phyloP scores from a whole-genome alignment of 1,140 invertebrate genomes.

The Drosophila yakuba region DNA sequence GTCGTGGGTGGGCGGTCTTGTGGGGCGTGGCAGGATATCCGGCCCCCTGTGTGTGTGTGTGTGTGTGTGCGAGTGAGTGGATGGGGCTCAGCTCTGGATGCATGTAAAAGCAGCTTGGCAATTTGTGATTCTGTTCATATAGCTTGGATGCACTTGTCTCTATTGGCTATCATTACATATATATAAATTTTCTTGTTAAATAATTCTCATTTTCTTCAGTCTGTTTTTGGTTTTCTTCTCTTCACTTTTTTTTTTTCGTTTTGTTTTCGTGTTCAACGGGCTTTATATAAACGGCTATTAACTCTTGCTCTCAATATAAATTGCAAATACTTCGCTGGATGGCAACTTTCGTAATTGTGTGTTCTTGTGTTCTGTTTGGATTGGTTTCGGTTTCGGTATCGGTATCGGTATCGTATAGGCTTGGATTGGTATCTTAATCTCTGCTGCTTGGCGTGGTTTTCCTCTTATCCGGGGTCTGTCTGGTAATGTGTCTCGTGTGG shows the following conservation, averaged over 20 bases:
- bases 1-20: conserved; percentile 7
- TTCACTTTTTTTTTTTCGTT: conserved; percentile 25
- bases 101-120: conserved; percentile 61
- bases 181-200: conserved; percentile 69
- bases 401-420: conserved; percentile 1
- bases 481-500: conserved; percentile 8
- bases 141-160: conserved; percentile 37
- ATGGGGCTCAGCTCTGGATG: conserved; percentile 27
- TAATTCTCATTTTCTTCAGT: conserved; percentile 69
- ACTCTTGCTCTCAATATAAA: conserved; percentile 63
- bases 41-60: neutral
- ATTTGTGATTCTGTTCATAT: conserved; percentile 39
- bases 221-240: conserved; percentile 58
- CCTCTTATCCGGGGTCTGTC: conserved; percentile 7
- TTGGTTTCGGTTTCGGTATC: neutral
- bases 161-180: conserved; percentile 45
- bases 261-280: conserved; percentile 40
- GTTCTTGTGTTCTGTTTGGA: conserved; percentile 23
- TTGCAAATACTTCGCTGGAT: conserved; percentile 81
- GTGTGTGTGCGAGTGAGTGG: conserved; percentile 18
- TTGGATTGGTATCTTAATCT: conserved; percentile 31
- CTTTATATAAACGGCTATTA: conserved; percentile 52
- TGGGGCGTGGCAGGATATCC: conserved; percentile 1
- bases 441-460: conserved; percentile 33
- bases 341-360: conserved; percentile 79